phyloP scores from a whole-genome alignment of 2,113 vertebrate species.

The Equus quagga region DNA sequence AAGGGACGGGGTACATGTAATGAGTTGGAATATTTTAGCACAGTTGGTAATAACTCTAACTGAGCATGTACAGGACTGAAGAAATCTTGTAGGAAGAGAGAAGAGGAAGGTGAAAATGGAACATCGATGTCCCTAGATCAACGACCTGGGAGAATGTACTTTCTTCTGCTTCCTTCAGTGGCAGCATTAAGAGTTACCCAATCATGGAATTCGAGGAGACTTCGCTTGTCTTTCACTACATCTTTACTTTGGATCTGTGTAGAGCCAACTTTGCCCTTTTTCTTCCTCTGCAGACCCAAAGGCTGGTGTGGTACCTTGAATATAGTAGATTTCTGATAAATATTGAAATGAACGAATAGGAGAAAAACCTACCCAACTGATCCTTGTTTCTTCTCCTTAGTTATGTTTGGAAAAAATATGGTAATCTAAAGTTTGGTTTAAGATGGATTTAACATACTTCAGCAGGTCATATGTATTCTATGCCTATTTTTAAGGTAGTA shows the following conservation, averaged over 20 bases:
- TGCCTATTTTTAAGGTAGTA: not conserved
- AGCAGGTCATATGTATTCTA: not conserved
- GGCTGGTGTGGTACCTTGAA: not conserved
- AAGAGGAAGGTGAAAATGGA: not conserved
- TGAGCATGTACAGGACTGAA: not conserved
- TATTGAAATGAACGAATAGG: not conserved
- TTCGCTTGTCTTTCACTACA: not conserved
- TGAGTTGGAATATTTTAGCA: not conserved
- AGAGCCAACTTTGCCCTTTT: not conserved
- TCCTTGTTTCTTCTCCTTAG: not conserved
- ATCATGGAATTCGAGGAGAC: not conserved
- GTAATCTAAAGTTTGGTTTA: constrained; percentile 11
- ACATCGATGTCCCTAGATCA: not conserved
- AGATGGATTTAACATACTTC: not conserved
- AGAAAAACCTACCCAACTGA: not conserved
- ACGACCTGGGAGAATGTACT: not conserved
- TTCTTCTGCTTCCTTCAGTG: not conserved
- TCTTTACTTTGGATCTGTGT: not conserved
- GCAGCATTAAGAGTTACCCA: not conserved
- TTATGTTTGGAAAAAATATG: not conserved
- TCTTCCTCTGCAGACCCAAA: not conserved
- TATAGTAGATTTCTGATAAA: not conserved
- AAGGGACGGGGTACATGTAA: not conserved
- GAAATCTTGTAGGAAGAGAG: not conserved
- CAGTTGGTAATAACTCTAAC: not conserved